Conservation (phyloP, 1,140 invertebrate genomes). For the Diabrotica virgifera region DNA sequence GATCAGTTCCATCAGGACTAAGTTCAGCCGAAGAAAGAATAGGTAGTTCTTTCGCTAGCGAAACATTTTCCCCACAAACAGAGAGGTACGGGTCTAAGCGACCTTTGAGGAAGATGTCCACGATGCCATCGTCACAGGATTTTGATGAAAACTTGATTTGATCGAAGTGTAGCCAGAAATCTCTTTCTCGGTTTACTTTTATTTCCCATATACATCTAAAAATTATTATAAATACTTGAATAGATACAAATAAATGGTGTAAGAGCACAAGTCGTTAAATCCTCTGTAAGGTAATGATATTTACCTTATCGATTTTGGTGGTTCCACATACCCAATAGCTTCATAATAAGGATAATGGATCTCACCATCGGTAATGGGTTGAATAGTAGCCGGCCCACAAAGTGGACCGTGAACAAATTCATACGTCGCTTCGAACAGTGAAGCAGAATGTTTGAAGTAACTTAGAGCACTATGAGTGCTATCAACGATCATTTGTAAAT, state of each 20-base stretch:
- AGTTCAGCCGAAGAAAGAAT: conserved; percentile 74
- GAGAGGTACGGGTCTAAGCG: conserved; percentile 68
- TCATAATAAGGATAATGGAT: conserved; percentile 82
- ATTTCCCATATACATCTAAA: conserved; percentile 85
- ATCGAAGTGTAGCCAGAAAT: conserved; percentile 83
- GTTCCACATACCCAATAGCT: conserved; percentile 71
- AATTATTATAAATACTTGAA: not conserved
- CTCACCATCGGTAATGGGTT: conserved; percentile 75
- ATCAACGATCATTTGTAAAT: conserved; percentile 77
- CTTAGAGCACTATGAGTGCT: conserved; percentile 75
- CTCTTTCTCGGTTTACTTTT: conserved; percentile 72
- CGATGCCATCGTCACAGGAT: conserved; percentile 77
- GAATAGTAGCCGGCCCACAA: conserved; percentile 76
- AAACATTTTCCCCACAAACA: conserved; percentile 80
- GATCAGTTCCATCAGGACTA: conserved; percentile 59
- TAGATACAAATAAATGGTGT: too few relatives aligned
- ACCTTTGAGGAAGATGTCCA: conserved; percentile 76
- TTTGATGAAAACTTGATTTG: conserved; percentile 78
- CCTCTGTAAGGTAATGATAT: too few relatives aligned
- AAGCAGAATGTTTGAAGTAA: conserved; percentile 80
- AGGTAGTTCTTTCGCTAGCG: conserved; percentile 70
- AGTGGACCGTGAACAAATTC: conserved; percentile 85
- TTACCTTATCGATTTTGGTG: conserved; percentile 71
- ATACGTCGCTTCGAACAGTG: conserved; percentile 79
- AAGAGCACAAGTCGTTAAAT: too few relatives aligned